Conservation (phyloP, 1,140 invertebrate genomes). For the Halictus rubicundus region DNA sequence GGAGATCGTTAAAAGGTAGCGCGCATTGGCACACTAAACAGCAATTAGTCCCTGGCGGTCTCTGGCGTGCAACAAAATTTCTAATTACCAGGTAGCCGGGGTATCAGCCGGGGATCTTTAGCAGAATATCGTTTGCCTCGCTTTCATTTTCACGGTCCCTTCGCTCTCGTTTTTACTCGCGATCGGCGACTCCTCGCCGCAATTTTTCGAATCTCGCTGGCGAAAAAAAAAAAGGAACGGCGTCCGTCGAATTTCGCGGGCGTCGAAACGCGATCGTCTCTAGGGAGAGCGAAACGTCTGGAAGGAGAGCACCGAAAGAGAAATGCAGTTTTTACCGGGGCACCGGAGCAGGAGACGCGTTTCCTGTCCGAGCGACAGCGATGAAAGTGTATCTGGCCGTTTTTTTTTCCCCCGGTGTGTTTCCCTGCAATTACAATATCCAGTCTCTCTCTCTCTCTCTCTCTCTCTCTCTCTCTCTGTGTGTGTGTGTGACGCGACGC, state of each 20-base stretch:
- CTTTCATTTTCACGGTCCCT: conserved; percentile 32
- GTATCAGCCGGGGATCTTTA: background rate
- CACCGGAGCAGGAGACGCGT: conserved; percentile 7
- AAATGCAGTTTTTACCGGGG: conserved; percentile 34
- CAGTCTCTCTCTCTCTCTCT: background rate
- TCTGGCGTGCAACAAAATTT: conserved; percentile 6
- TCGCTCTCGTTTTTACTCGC: background rate
- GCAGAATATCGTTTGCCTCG: background rate
- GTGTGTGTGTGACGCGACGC: too few relatives aligned
- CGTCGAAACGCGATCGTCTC: too few relatives aligned
- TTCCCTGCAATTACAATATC: conserved; percentile 41
- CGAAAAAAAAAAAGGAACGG: too few relatives aligned
- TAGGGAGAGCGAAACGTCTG: background rate
- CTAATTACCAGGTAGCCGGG: background rate
- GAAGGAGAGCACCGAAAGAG: conserved; percentile 30
- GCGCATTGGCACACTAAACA: too few relatives aligned
- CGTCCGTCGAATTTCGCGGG: too few relatives aligned
- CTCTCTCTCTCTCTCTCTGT: too few relatives aligned
- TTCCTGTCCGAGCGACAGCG: conserved; percentile 47
- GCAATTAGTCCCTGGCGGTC: too few relatives aligned
- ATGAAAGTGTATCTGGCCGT: conserved; percentile 55
- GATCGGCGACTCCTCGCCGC: conserved; percentile 41
- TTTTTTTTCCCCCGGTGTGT: conserved; percentile 28
- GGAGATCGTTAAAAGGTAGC: too few relatives aligned
- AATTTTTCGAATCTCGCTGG: too few relatives aligned